Evolutionary conservation across 2,888 invertebrate species (phyloP), one percentile per base, ranked within the genome.

Genomic region (Silvanus unidentatus): DNA sequence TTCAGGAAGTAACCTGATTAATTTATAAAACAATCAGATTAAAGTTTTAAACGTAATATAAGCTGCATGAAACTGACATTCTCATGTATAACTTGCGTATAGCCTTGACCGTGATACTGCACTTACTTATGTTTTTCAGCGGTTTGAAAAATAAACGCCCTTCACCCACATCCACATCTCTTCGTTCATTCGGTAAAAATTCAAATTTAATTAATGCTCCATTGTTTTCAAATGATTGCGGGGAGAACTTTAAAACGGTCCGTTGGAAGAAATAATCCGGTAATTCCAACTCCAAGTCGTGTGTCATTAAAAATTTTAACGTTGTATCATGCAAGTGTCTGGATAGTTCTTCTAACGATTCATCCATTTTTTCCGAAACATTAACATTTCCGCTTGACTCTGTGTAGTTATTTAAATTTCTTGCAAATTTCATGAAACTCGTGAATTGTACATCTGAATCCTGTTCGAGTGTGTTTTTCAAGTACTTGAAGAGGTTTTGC

Each of bases 121-220:
- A 75, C 82, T 77, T 73, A 86, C 85, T 80, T 44, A 86, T 77
- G 72, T 83, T 84, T 53, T 84, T 78, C 8, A 40, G 9, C 27
- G 3, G 3, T 9, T 22, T 22, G 49, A 84, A 78, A 56, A 86
- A 79, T 46, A 86, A 71, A 52, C 86, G 76, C 10, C 84, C 64
- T 47, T 63, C 58, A 11, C 58, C 58, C 34, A 60, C 47, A 16
- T 45, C 45, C 32, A 32, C 4, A 32, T 44, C 35, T 1, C 65
- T 10, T 39, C 66, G 65, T 42, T 69, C 66, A 47, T 75, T 78
- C 1, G 82, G 81, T 47, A 81, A 76, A 16, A 87, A 66, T 57
- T 88, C 88, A 46, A 90, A 67, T 54, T 87, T 86, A 2, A 89
- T 76, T 11, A 88, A 66, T 0, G 88, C 84, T 0, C 88, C 89